These are phyloP conservation scores for Carollia perspicillata DNA, from an alignment of 2,113 vertebrate species.

Conservation along the genomic window DNA sequence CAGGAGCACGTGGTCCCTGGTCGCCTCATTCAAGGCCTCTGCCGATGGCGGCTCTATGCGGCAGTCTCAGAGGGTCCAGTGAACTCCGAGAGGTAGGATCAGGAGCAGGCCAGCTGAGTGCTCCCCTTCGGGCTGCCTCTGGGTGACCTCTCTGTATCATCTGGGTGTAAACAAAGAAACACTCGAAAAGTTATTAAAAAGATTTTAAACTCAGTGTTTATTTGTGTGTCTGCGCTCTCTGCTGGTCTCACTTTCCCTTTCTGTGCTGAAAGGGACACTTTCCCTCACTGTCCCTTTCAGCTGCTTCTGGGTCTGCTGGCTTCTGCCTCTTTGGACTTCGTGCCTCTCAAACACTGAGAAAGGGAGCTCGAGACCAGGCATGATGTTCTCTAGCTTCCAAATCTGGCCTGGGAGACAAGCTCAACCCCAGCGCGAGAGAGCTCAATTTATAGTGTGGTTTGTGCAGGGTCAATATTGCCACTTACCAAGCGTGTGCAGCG, in stretches of 20 bases:
- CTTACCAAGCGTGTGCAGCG: not conserved
- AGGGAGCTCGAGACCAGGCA: not conserved
- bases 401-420: not conserved
- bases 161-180: constrained; percentile 41
- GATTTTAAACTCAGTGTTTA: constrained; percentile 7
- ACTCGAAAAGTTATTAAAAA: constrained; percentile 61
- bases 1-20: not conserved
- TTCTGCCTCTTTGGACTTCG: not conserved
- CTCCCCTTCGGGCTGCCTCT: not conserved
- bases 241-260: constrained; percentile 5
- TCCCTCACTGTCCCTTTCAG: too few relatives aligned
- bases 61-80: not conserved
- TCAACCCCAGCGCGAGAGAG: not conserved
- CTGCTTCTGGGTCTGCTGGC: not conserved
- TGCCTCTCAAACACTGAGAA: not conserved
- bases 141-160: not conserved
- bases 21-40: not conserved
- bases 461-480: not conserved
- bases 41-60: not conserved
- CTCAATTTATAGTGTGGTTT: not conserved
- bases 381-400: not conserved
- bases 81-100: not conserved
- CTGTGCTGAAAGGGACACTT: not conserved
- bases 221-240: constrained; percentile 47
- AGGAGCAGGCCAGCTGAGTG: not conserved